phyloP scores from a whole-genome alignment of 2,113 vertebrate species.

The Aix galericulata region DNA sequence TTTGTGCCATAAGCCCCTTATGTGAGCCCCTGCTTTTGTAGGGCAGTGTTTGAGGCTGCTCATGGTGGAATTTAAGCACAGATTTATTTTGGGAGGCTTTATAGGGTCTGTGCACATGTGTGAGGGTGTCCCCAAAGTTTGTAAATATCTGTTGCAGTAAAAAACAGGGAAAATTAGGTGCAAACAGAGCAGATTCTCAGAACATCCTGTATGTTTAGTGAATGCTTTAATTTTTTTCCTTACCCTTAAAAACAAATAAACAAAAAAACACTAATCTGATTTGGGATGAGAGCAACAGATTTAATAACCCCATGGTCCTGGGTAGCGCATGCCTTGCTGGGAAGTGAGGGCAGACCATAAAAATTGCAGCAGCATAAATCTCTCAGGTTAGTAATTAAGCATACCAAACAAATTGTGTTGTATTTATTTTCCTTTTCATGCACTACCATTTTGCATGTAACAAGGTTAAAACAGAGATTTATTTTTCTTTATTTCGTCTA shows the following conservation, averaged over 20 bases:
- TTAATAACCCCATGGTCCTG: neutral
- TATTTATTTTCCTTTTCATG: neutral
- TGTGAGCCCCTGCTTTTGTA: neutral
- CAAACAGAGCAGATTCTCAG: neutral
- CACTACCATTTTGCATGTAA: fast-evolving
- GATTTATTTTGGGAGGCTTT: neutral
- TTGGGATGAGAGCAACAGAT: neutral
- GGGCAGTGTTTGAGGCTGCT: too few relatives aligned
- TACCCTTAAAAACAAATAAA: neutral
- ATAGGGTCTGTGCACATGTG: fast-evolving
- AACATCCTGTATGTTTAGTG: neutral
- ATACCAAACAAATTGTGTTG: neutral
- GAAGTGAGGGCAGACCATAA: neutral
- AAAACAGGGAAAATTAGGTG: neutral
- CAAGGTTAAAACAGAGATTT: neutral
- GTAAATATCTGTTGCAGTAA: neutral
- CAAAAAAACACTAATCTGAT: neutral
- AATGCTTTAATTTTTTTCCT: neutral
- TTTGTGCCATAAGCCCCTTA: neutral
- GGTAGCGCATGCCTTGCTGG: fast-evolving
- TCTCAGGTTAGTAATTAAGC: conserved; percentile 22
- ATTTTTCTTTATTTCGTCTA: neutral
- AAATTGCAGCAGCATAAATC: neutral
- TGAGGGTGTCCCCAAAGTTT: neutral
- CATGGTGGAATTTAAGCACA: neutral